These are phyloP conservation scores for Leptarthrus brevirostris DNA, from an alignment of 2,888 invertebrate genomes.

Conservation along the genomic window DNA sequence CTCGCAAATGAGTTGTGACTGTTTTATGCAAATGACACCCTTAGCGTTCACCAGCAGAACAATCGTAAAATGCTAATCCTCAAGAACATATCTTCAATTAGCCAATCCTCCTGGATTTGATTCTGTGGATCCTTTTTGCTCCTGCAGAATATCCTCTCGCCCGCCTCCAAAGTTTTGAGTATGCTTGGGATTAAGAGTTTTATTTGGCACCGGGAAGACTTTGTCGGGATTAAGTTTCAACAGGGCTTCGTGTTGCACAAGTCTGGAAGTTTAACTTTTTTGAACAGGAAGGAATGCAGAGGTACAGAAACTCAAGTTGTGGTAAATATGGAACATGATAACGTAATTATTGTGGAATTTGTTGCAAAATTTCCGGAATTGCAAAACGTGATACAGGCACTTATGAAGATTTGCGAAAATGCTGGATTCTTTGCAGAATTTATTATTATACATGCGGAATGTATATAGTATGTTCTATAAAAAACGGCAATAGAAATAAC, in stretches of 20 bases:
- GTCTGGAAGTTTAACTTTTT: background rate
- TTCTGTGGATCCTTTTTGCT: slow-evolving; percentile 23
- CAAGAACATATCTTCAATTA: slow-evolving; percentile 57
- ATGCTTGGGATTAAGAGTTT: slow-evolving; percentile 49
- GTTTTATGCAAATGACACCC: slow-evolving; percentile 57
- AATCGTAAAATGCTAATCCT: slow-evolving; percentile 58
- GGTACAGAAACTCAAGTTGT: background rate
- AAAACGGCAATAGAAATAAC: no score
- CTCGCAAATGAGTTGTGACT: slow-evolving; percentile 58
- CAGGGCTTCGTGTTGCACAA: slow-evolving; percentile 15
- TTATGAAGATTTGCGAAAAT: no score
- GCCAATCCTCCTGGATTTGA: slow-evolving; percentile 55
- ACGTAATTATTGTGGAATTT: slow-evolving; percentile 3
- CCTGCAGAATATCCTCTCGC: background rate
- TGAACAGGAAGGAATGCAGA: background rate
- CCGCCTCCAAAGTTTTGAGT: background rate
- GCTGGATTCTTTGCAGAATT: no score
- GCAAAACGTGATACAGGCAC: no score
- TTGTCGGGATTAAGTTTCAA: slow-evolving; percentile 43
- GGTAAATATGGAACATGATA: slow-evolving; percentile 1
- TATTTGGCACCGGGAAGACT: slow-evolving; percentile 51
- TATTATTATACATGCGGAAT: no score
- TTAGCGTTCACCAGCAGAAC: slow-evolving; percentile 52
- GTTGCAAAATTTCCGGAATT: no score
- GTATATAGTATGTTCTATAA: no score